Conservation (phyloP, 2,113 vertebrate species). For the Guaruba guarouba region DNA sequence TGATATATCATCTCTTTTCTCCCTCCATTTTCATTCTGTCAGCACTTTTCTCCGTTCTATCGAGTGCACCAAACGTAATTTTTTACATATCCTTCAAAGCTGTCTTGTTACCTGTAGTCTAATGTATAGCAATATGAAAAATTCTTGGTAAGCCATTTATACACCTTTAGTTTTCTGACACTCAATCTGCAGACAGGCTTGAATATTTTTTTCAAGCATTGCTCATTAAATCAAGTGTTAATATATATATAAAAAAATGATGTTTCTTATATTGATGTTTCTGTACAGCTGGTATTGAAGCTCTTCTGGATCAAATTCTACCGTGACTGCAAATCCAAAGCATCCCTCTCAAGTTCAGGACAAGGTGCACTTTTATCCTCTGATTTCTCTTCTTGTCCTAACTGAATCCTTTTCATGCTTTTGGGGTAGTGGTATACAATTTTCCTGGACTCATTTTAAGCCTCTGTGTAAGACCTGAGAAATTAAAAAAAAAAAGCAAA, state of each 20-base stretch:
- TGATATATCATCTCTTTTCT: slow-evolving; percentile 16
- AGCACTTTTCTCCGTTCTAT: slow-evolving; percentile 2
- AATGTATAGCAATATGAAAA: slow-evolving; percentile 35
- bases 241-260: background rate
- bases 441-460: background rate
- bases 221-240: slow-evolving; percentile 41
- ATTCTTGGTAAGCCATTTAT: slow-evolving; percentile 32
- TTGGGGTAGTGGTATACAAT: background rate
- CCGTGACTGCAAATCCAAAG: background rate
- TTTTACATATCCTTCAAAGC: slow-evolving; percentile 50
- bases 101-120: slow-evolving; percentile 58
- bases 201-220: background rate
- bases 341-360: background rate
- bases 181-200: slow-evolving; percentile 10
- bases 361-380: background rate
- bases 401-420: background rate
- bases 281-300: slow-evolving; percentile 12
- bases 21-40: slow-evolving; percentile 37
- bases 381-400: background rate
- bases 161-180: slow-evolving; percentile 26
- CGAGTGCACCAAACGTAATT: background rate
- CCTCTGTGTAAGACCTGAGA: background rate
- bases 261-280: slow-evolving; percentile 20
- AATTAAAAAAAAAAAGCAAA: background rate
- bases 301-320: background rate